phyloP scores from a whole-genome alignment of 2,113 vertebrate species.

The Muscicapa adusta region DNA sequence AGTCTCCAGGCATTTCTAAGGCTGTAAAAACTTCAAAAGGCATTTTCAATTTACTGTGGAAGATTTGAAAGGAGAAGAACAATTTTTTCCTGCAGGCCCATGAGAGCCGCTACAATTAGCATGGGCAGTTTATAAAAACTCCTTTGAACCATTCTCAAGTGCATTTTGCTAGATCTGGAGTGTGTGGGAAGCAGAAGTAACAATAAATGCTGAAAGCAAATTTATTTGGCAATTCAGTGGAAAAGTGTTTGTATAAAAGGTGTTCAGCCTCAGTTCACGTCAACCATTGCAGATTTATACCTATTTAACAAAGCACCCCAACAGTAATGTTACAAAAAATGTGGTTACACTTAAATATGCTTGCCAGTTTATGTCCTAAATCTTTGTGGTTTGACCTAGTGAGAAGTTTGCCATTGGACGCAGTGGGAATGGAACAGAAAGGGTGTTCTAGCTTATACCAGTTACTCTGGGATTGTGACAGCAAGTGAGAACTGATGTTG shows the following conservation, averaged over 20 bases:
- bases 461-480: neutral
- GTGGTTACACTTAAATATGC: neutral
- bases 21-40: neutral
- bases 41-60: neutral
- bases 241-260: neutral
- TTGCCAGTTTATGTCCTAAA: neutral
- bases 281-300: neutral
- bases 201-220: conserved; percentile 18
- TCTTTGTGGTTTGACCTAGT: neutral
- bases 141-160: conserved; percentile 23
- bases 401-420: neutral
- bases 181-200: conserved; percentile 21
- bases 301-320: neutral
- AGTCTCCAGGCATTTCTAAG: neutral
- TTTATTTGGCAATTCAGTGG: conserved; percentile 10
- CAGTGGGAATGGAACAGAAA: neutral
- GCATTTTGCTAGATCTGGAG: neutral
- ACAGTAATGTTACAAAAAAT: neutral
- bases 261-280: neutral
- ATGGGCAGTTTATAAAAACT: neutral
- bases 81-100: neutral
- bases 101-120: neutral
- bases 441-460: neutral
- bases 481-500: neutral
- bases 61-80: neutral